These are phyloP conservation scores for Cottus gobio DNA, from an alignment of 2,113 vertebrate genomes.

Conservation along the genomic window DNA sequence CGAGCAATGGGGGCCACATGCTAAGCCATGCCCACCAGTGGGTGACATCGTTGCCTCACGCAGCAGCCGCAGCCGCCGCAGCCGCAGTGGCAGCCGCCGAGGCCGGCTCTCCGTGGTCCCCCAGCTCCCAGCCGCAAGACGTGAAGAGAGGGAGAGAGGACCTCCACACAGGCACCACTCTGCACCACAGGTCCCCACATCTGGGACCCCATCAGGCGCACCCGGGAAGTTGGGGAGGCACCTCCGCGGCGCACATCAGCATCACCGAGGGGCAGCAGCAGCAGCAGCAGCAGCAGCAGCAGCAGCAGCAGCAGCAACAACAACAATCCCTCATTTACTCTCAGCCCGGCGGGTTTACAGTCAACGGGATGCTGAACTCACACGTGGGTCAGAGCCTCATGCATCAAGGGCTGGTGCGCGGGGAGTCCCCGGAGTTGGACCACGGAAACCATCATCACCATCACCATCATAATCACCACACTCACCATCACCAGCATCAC, in stretches of 20 bases:
- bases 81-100: slow-evolving; percentile 90
- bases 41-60: slow-evolving; percentile 94
- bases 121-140: slow-evolving; percentile 88
- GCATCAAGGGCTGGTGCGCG: slow-evolving; percentile 91
- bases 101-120: slow-evolving; percentile 89
- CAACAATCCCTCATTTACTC: slow-evolving; percentile 92
- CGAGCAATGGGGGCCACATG: slow-evolving; percentile 95
- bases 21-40: slow-evolving; percentile 96
- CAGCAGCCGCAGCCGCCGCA: slow-evolving; percentile 90
- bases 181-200: slow-evolving; percentile 91
- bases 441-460: slow-evolving; percentile 89
- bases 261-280: slow-evolving; percentile 85
- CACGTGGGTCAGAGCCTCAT: slow-evolving; percentile 90
- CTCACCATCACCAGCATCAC: slow-evolving; percentile 82
- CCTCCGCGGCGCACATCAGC: slow-evolving; percentile 89
- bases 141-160: slow-evolving; percentile 91
- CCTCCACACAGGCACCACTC: slow-evolving; percentile 87
- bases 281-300: slow-evolving; percentile 70
- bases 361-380: slow-evolving; percentile 96
- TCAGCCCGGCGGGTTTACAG: slow-evolving; percentile 92
- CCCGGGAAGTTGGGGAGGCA: slow-evolving; percentile 88
- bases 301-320: slow-evolving; percentile 67
- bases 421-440: slow-evolving; percentile 93
- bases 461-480: slow-evolving; percentile 88
- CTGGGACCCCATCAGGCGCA: slow-evolving; percentile 90